Conservation (phyloP, 2,888 invertebrate genomes). For the Argyra leucocephala region DNA sequence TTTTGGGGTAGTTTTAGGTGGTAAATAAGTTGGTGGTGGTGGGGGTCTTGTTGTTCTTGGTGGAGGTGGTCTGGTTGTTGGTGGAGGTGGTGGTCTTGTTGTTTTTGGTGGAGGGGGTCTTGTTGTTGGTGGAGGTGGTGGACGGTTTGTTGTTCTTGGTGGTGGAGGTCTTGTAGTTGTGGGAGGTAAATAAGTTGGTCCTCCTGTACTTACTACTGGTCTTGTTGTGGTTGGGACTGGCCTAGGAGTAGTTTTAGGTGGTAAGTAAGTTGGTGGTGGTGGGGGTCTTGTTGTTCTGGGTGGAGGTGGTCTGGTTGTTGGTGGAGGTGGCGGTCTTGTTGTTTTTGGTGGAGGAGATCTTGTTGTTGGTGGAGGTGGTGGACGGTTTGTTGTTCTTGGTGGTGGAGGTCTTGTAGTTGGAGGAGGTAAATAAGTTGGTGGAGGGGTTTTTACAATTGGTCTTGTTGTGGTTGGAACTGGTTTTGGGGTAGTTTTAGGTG, state of each 20-base stretch:
- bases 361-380: conserved; percentile 9
- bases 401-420: conserved; percentile 11
- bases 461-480: background rate
- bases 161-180: background rate
- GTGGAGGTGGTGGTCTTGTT: background rate
- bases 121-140: background rate
- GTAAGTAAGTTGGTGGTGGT: conserved; percentile 11
- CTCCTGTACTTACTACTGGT: background rate
- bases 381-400: conserved; percentile 14
- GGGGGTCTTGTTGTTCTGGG: conserved; percentile 15
- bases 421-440: conserved; percentile 15
- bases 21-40: background rate
- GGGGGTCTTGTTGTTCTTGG: background rate
- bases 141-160: background rate
- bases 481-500: background rate
- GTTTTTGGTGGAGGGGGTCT: background rate
- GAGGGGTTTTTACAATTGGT: background rate
- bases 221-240: background rate
- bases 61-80: background rate
- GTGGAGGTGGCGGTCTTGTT: conserved; percentile 17
- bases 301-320: conserved; percentile 13
- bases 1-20: background rate
- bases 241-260: background rate
- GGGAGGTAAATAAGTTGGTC: background rate
- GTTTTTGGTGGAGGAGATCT: conserved; percentile 21